Base-by-base conservation (phyloP, 2,888 invertebrate genomes). In the Listrodromus nycthemerus region DNA sequence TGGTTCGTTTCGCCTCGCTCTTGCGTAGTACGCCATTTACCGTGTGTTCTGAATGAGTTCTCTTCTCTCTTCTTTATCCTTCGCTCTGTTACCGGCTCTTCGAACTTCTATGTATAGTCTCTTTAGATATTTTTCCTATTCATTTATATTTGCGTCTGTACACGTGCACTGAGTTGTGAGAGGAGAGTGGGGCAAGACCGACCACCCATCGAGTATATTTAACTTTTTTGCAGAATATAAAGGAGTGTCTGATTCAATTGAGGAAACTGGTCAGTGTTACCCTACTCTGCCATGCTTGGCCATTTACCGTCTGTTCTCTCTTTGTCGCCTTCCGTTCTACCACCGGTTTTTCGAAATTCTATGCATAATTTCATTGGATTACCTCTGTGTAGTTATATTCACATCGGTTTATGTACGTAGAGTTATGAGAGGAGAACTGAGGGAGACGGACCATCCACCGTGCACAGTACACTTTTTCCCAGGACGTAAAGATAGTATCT, bases 81-180 rank as follows among this genome's bases (percentile, higher is more conserved):
- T 61, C 61, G 55, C 71, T 63, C 65, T 52, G 61, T 30, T 70
- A 37, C 58, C 61, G 61, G 79, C 65, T 61, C 55, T 66, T 61
- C 55, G 65, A 27, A 24, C 37, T 37, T 33, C 21, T 2, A 58
- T 13, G 27, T 30, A 21, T 24, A 80, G 74, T 77, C 88, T 88
- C 88, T 86, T 88, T 88, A 87, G 84, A 84, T n/a, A n/a, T 88
- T 88, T 88, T 87, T 84, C 48, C 85, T 84, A 86, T 87, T 88
- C 87, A 78, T 80, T 87, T 88, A 86, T 83, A 87, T 85, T 75
- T 83, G 83, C 84, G 83, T 88, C 84, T 27, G 27, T 71, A 55
- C 66, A 69, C 80, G 67, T 61, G 70, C 63, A 70, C 67, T 41
- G 27, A 74, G 66, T 52, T 19, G 0, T 19, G 7, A 7, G 19